These are phyloP conservation scores for Idris sp. DNA, from an alignment of 1,140 invertebrate species.

Conservation along the genomic window DNA sequence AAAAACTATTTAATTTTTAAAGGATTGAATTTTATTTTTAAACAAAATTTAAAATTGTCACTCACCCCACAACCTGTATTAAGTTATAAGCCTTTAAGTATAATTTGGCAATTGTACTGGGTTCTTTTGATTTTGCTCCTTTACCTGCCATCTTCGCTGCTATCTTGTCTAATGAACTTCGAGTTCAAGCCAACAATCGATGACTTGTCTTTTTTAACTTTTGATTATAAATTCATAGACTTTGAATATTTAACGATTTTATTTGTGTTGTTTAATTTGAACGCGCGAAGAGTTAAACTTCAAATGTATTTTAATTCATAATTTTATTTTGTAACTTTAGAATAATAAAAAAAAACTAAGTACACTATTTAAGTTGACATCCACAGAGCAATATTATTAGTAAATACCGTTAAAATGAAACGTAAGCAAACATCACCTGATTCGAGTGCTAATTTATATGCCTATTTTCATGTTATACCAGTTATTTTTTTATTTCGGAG, in stretches of 20 bases:
- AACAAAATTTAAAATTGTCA: slow-evolving; percentile 25
- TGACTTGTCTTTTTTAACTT: slow-evolving; percentile 27
- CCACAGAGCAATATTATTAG: no score
- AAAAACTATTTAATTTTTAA: no score
- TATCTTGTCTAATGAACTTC: slow-evolving; percentile 5
- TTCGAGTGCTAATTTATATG: no score
- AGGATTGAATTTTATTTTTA: slow-evolving; percentile 4
- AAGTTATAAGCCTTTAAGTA: slow-evolving; percentile 75
- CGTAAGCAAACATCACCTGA: slow-evolving; percentile 50
- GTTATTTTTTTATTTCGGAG: no score
- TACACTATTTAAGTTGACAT: no score
- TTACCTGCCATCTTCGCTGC: slow-evolving; percentile 38
- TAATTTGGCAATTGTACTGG: slow-evolving; percentile 58
- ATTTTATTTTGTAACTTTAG: no score
- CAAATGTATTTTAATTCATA: no score
- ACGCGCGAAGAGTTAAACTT: no score
- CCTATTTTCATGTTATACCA: slow-evolving; percentile 11
- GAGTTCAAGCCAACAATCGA: slow-evolving; percentile 3
- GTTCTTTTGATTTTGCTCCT: slow-evolving; percentile 66
- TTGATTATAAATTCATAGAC: slow-evolving; percentile 28
- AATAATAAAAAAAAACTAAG: no score
- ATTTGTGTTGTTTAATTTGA: no score
- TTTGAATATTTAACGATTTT: neutral
- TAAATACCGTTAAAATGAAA: slow-evolving; percentile 10
- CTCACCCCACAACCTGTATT: slow-evolving; percentile 74